These are phyloP conservation scores for Protonemura montana DNA, from an alignment of 2,888 invertebrate genomes.

Conservation along the genomic window DNA sequence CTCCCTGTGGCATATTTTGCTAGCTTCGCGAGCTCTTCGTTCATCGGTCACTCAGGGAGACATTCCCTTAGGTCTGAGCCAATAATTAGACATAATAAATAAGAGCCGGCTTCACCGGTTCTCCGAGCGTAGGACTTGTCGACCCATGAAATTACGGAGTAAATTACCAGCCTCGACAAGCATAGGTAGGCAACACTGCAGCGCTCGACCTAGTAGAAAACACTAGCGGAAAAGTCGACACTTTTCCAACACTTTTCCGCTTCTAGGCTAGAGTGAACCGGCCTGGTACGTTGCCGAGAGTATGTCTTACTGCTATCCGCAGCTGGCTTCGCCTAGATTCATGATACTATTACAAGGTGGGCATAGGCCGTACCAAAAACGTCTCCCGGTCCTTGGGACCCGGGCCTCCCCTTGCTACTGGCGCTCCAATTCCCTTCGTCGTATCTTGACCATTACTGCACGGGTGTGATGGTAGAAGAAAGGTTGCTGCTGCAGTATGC, in stretches of 20 bases:
- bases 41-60: background rate
- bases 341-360: background rate
- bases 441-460: too few relatives aligned
- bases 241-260: background rate
- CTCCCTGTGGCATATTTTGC: slow-evolving; percentile 31
- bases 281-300: background rate
- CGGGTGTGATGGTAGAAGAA: too few relatives aligned
- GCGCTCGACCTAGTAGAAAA: background rate
- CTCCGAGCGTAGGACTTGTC: background rate
- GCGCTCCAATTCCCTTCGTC: too few relatives aligned
- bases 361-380: background rate
- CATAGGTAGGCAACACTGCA: slow-evolving; percentile 2
- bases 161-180: background rate
- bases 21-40: background rate
- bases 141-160: background rate
- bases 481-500: too few relatives aligned
- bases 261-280: background rate
- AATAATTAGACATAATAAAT: background rate
- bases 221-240: background rate
- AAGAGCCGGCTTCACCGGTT: background rate
- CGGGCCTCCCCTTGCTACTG: background rate
- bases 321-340: background rate
- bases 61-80: background rate
- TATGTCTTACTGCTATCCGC: background rate
- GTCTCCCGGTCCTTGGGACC: background rate